A percentile compares a stretch with the other conserved stretches of the same genome.
Evolutionary conservation across 2,797 vertebrate species (phyloP).

Genomic region (Salmo trutta): DNA sequence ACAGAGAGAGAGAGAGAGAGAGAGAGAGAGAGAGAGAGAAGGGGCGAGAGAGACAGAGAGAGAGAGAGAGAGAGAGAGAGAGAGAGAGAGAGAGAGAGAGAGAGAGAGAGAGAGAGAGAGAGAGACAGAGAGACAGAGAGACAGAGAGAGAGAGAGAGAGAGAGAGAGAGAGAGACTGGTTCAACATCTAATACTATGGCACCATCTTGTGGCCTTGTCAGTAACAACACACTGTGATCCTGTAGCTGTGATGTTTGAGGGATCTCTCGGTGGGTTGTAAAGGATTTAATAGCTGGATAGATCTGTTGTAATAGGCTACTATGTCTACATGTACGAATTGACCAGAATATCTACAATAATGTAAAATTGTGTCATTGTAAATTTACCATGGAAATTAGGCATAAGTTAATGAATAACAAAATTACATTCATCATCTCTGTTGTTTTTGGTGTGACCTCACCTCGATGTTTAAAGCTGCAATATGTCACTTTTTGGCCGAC

Average conservation of each 20-base stretch:
- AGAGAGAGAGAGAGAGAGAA: no score
- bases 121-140: constrained; percentile 17
- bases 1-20: no score
- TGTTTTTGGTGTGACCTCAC: no score
- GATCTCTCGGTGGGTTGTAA: neutral
- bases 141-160: neutral
- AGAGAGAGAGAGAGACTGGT: neutral
- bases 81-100: no score
- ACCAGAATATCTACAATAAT: neutral
- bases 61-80: no score
- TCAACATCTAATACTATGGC: constrained; percentile 10
- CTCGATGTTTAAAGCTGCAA: no score
- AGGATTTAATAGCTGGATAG: neutral
- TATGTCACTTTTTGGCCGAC: no score
- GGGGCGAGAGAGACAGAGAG: no score
- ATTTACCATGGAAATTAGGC: neutral
- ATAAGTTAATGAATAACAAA: neutral
- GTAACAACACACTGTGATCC: neutral
- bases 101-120: no score
- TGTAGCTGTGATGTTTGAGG: neutral
- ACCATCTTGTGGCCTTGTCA: constrained; percentile 37
- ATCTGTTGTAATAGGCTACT: neutral
- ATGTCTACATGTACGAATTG: neutral
- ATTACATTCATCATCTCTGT: no score
- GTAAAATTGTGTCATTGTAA: neutral